Evolutionary conservation across 1,140 invertebrate genomes (phyloP).

Genomic region (Dendroctonus ponderosae): DNA sequence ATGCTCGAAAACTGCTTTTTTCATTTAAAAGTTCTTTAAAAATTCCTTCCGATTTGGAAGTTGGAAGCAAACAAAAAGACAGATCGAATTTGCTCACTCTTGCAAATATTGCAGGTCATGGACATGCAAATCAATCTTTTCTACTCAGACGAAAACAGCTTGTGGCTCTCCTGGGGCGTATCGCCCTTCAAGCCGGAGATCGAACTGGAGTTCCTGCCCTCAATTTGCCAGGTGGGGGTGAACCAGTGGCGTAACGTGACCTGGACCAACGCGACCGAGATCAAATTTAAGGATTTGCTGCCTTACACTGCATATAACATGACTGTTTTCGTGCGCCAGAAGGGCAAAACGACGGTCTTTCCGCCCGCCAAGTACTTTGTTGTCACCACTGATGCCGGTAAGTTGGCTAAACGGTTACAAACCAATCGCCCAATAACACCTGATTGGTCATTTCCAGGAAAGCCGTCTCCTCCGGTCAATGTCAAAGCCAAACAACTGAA

Average conservation of each 20-base stretch:
- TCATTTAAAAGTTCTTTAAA: too few species aligned
- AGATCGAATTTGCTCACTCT: too few species aligned
- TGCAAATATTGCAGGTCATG: slow-evolving; percentile 48
- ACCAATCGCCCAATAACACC: neutral
- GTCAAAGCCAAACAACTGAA: slow-evolving; percentile 64
- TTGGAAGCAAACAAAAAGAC: too few species aligned
- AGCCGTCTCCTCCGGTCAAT: slow-evolving; percentile 64
- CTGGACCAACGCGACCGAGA: slow-evolving; percentile 57
- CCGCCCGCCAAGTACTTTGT: slow-evolving; percentile 62
- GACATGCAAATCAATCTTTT: slow-evolving; percentile 57
- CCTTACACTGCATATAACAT: slow-evolving; percentile 75
- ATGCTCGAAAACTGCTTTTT: too few species aligned
- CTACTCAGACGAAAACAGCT: slow-evolving; percentile 53
- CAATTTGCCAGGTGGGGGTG: slow-evolving; percentile 50
- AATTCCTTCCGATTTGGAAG: too few species aligned
- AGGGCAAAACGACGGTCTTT: slow-evolving; percentile 53
- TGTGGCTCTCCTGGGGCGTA: slow-evolving; percentile 60
- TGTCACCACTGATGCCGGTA: slow-evolving; percentile 61
- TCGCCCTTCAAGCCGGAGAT: slow-evolving; percentile 48
- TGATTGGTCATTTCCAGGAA: slow-evolving; percentile 34
- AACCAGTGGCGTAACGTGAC: slow-evolving; percentile 58
- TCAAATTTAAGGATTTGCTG: slow-evolving; percentile 63
- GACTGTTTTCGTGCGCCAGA: slow-evolving; percentile 69
- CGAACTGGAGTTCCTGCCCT: slow-evolving; percentile 63
- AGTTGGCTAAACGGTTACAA: neutral